A percentile compares a stretch with the other conserved stretches of the same genome.
Conservation (phyloP, 2,888 invertebrate species). For the Acanthococcus lagerstroemiae region DNA sequence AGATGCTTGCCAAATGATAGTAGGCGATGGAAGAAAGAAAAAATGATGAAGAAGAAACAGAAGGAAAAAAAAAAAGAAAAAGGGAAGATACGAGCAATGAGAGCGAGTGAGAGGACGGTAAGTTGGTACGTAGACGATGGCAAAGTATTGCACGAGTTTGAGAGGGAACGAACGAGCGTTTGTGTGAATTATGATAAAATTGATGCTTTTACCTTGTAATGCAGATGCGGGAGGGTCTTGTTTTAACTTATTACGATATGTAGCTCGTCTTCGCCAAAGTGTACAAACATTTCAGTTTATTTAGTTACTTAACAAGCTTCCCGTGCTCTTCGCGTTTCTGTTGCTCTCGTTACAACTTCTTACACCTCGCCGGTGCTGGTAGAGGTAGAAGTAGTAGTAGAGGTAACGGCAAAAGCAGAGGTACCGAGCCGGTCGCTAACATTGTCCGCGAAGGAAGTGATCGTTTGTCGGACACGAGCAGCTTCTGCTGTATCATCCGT, state of each 20-base stretch:
- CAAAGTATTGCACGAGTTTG: constrained; percentile 4
- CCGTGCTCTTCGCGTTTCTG: background rate
- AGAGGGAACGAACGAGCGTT: constrained; percentile 10
- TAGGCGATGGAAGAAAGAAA: constrained; percentile 3
- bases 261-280: background rate
- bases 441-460: no score
- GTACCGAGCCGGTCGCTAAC: no score
- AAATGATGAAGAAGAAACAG: background rate
- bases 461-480: no score
- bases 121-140: background rate
- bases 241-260: constrained; percentile 4
- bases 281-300: background rate
- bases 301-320: background rate
- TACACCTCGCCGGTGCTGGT: no score
- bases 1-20: constrained; percentile 18
- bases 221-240: constrained; percentile 25
- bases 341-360: no score
- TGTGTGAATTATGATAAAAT: constrained; percentile 29
- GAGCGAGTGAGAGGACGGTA: constrained; percentile 13
- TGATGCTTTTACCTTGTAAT: constrained; percentile 30
- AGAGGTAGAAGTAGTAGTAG: no score
- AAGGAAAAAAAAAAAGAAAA: background rate
- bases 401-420: no score
- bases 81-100: background rate
- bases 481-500: no score